Evolutionary conservation across 2,888 invertebrate species (phyloP), one percentile per base, ranked within the genome.

Genomic region (Ypsolopha sequella): DNA sequence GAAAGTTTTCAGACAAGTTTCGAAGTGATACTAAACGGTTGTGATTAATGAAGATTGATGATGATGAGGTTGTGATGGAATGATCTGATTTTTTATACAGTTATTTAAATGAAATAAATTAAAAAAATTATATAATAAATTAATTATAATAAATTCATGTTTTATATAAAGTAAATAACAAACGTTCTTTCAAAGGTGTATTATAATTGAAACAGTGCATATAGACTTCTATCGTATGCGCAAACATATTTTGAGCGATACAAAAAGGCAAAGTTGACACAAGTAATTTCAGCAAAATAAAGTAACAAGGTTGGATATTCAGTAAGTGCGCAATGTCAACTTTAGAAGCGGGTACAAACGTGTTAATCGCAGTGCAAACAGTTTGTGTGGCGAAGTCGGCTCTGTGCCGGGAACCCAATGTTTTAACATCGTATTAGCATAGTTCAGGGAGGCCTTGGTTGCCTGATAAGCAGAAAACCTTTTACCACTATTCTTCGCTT

Each of bases 321-420:
- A 61, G 72, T 76, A 74, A 78, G 80, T 79, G 79, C 71, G 79
- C 75, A 80, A 81, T 84, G 82, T 80, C 77, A 76, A 80, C 79
- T 78, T 76, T 74, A 70, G 70, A 57, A 70, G 74, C 73, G 70
- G 74, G 73, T 70, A 76, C 75, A 70, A 76, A 67, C 60, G 66
- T 76, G 82, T 66, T 85, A 85, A 85, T 84, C 85, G 73, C 64
- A 74, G 61, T 66, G 65, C 80, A 84, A 85, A 85, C 76, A 85
- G 59, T 65, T 65, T 73, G 71, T 71, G 78, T 69, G 68, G 71
- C 69, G 62, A 65, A 63, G 62, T 66, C 66, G 70, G 45, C 6
- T 9, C 45, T 10, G 45, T 68, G 70, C 68, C 68, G 70, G 65
- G 66, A 63, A 63, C 64, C 64, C 55, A 60, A 59, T 78, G 77